Evolutionary conservation across 2,113 vertebrate genomes (phyloP), one percentile per base, ranked within the genome.

Genomic region (Serinus canaria): DNA sequence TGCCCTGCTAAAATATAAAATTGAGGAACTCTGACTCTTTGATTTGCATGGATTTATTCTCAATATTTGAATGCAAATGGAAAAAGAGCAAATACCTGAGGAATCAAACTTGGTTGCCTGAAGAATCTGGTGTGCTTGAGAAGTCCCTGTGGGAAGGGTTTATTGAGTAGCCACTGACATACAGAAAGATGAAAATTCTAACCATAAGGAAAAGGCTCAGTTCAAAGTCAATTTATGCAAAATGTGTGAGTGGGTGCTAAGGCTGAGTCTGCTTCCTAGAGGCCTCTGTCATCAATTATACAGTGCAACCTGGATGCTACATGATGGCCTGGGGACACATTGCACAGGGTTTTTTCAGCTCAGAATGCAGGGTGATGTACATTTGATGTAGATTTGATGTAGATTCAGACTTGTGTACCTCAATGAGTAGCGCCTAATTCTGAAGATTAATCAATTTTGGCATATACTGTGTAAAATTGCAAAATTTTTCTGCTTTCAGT

Each of bases 351-450:
- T 83, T 58, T 13, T 50, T 59, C 35, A 75, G 23, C 43, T 50
- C 7, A 7, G 17, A 15, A 41, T 5, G 6, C 24, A 16, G 14
- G 13, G 9, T 31, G 50, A 18, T 46, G 17, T 12, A 55, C 28
- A 55, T 46, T 59, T 5, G 8, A 10, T 44, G 17, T 12, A 55
- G 31, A 55, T 46, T 59, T 5, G 8, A 10, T 44, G 33, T 5
- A 56, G 21, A 56, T 50, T 60, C 27, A 82, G 52, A 74, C 3
- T 23, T 25, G 7, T 0, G 0, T 58, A 43, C 3, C 6, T 68
- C 0, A 1, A 10, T 44, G 13, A 85, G 8, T 15, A 50, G 18
- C 3, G 2, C 22, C 23, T 49, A 55, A 41, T 59, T 55, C 24
- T 81, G 49, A 84, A 74, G 25, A 31, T 62, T 73, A 53, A 46